A percentile compares a stretch with the other conserved stretches of the same genome.
These are phyloP conservation scores for Sylvia atricapilla DNA, from an alignment of 2,113 vertebrate genomes.

Conservation along the genomic window DNA sequence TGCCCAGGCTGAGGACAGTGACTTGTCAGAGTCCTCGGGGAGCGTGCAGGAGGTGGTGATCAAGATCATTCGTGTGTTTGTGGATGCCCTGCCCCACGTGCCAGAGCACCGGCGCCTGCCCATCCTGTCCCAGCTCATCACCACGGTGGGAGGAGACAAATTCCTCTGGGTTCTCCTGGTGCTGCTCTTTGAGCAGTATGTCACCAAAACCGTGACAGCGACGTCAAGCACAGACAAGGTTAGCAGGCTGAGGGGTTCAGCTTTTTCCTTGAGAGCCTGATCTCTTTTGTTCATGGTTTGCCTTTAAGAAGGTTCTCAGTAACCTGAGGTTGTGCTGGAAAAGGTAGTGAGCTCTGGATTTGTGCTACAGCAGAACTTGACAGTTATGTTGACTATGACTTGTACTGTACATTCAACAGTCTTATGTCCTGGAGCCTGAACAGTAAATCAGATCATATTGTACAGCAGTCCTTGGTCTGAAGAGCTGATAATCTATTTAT, in stretches of 20 bases:
- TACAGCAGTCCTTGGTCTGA: background rate
- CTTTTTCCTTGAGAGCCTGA: background rate
- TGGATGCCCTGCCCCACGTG: slow-evolving; percentile 91
- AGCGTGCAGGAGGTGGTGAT: slow-evolving; percentile 78
- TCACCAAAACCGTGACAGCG: slow-evolving; percentile 72
- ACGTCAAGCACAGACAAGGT: slow-evolving; percentile 83
- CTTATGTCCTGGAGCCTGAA: background rate
- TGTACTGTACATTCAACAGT: background rate
- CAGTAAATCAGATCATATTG: background rate
- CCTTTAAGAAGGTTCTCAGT: background rate
- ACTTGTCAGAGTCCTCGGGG: slow-evolving; percentile 59
- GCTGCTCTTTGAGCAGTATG: slow-evolving; percentile 89
- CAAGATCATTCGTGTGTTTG: slow-evolving; percentile 86
- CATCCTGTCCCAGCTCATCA: slow-evolving; percentile 82
- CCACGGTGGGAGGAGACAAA: slow-evolving; percentile 78
- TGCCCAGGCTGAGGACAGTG: slow-evolving; percentile 78
- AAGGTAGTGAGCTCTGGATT: background rate
- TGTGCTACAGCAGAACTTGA: background rate
- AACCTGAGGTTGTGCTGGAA: background rate
- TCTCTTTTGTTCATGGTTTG: background rate
- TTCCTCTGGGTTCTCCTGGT: slow-evolving; percentile 92
- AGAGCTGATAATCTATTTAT: background rate
- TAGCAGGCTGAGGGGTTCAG: background rate
- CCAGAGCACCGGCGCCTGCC: slow-evolving; percentile 90
- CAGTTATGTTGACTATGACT: background rate